These are phyloP conservation scores for Menidia beryllina DNA, from an alignment of 2,113 vertebrate species.

Conservation along the genomic window DNA sequence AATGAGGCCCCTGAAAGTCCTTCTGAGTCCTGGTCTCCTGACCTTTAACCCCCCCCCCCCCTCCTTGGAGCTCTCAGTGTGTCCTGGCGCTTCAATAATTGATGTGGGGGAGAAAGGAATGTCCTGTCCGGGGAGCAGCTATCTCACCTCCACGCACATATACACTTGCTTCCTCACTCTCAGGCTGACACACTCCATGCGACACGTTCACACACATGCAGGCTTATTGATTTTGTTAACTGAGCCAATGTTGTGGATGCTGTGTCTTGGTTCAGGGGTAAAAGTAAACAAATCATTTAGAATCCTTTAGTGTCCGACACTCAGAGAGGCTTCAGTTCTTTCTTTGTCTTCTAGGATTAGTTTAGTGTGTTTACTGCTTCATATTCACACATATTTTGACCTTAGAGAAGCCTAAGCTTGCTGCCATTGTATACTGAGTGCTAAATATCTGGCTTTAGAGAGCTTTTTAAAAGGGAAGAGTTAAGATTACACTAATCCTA, in stretches of 20 bases:
- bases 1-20: slow-evolving; percentile 58
- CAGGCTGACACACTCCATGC: slow-evolving; percentile 48
- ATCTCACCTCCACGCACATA: slow-evolving; percentile 59
- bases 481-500: not conserved
- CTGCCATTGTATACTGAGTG: slow-evolving; percentile 7
- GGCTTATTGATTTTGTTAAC: slow-evolving; percentile 85
- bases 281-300: slow-evolving; percentile 43
- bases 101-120: slow-evolving; percentile 73
- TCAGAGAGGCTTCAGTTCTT: not conserved
- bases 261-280: slow-evolving; percentile 39
- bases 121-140: slow-evolving; percentile 63
- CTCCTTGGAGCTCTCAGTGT: slow-evolving; percentile 61
- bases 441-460: not conserved
- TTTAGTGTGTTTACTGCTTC: not conserved
- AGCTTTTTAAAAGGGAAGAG: slow-evolving; percentile 1
- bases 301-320: slow-evolving; percentile 17
- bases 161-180: slow-evolving; percentile 13
- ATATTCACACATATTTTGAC: not conserved
- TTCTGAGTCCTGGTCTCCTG: slow-evolving; percentile 61
- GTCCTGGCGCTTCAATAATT: slow-evolving; percentile 80
- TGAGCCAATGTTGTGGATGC: slow-evolving; percentile 72
- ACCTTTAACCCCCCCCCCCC: slow-evolving; percentile 76
- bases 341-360: not conserved
- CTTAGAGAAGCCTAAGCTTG: not conserved
- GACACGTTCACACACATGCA: slow-evolving; percentile 77